Conservation (phyloP, 1,140 invertebrate species). For the Zaprionus inermis region DNA sequence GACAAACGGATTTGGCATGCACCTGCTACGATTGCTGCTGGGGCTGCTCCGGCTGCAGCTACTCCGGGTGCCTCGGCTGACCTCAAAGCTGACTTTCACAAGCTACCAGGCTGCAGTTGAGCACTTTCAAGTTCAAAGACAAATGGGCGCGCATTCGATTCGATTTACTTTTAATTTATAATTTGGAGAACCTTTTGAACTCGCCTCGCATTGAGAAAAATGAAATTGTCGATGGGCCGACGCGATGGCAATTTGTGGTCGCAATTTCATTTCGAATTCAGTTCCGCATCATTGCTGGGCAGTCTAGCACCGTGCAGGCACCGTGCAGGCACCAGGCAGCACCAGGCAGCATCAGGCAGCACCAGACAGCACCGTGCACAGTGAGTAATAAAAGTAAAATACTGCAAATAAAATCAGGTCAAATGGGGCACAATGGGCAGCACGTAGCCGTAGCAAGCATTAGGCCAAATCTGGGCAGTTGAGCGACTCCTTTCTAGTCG, state of each 20-base stretch:
- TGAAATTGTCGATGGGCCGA: slow-evolving; percentile 74
- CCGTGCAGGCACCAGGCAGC: slow-evolving; percentile 11
- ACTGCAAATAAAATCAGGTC: slow-evolving; percentile 82
- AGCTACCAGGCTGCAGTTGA: slow-evolving; percentile 27
- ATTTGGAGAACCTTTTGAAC: slow-evolving; percentile 80
- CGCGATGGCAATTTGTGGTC: slow-evolving; percentile 22
- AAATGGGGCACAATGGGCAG: slow-evolving; percentile 70
- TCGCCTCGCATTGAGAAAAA: slow-evolving; percentile 66
- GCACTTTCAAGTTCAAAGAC: slow-evolving; percentile 79
- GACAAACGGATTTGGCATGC: slow-evolving; percentile 78
- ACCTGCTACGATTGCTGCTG: slow-evolving; percentile 51
- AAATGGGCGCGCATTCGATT: slow-evolving; percentile 78
- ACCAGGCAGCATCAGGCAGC: neutral
- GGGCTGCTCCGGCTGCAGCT: neutral
- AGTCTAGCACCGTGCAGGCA: neutral
- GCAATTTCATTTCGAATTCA: slow-evolving; percentile 77
- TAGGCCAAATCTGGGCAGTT: slow-evolving; percentile 52
- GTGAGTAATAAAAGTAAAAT: slow-evolving; percentile 81
- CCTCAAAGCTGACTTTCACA: slow-evolving; percentile 71
- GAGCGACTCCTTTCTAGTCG: slow-evolving; percentile 64
- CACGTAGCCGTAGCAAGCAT: slow-evolving; percentile 51
- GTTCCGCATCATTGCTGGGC: slow-evolving; percentile 72
- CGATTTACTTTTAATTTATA: slow-evolving; percentile 83
- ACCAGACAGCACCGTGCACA: slow-evolving; percentile 37
- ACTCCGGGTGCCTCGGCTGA: slow-evolving; percentile 36